Base-by-base conservation (phyloP, 2,113 vertebrate genomes). In the Syrmaticus mikado region DNA sequence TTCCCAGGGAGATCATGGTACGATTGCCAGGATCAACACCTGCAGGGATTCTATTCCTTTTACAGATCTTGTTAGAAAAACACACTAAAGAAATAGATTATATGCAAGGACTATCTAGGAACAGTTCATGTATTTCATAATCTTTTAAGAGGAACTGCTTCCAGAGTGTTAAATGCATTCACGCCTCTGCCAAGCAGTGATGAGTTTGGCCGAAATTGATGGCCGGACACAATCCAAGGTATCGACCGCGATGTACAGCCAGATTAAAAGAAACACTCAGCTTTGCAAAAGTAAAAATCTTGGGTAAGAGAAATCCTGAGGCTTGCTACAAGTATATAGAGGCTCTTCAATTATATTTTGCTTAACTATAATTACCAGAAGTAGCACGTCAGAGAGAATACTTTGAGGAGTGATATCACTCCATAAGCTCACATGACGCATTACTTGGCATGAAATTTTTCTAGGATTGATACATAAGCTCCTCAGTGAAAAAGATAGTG, bases 341-440 rank as follows among this genome's bases (percentile, higher is more conserved):
- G 4, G 5, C 43, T 72, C 20, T 83, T 86, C 52, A 75, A 16
- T 43, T 81, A 50, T 27, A 57, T 84, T 94, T 85, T 2, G 2
- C 66, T 90, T 78, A 86, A 85, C 64, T 48, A 10, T 61, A 77
- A 91, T 66, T 91, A 48, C 76, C 85, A 85, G 61, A 85, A 94
- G 82, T 43, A 87, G 76, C 65, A 84, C 40, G 90, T 82, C n/a
- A 78, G 61, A 68, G 8, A 24, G 52, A 86, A 65, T 7, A 65
- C 57, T 81, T 90, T 80, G 15, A 94, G 68, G 40, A 88, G 21
- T 70, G 80, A 75, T 48, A 72, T 57, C 83, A 75, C 48, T 65
- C 65, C 16, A 19, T 52, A 67, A 85, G 17, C 18, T 83, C 0
- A 0, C 8, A 12, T 14, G 61, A 78, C 0, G 4, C 60, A 46